Evolutionary conservation across 2,888 invertebrate genomes (phyloP).

Genomic region (Diloba caeruleocephala): DNA sequence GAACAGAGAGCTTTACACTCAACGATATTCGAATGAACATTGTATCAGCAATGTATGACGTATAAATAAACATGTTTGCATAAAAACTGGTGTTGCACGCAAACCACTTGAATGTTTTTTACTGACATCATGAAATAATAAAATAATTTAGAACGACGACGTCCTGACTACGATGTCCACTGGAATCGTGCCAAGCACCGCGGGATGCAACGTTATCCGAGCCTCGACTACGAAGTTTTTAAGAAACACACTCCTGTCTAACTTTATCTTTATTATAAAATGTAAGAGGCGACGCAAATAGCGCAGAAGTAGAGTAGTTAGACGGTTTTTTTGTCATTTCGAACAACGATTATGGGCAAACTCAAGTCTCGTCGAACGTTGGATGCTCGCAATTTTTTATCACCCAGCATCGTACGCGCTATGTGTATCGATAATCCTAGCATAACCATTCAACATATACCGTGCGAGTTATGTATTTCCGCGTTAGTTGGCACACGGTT

Average conservation of each 20-base stretch:
- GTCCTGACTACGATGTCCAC: conserved; percentile 64
- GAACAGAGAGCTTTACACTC: conserved; percentile 51
- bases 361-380: conserved; percentile 49
- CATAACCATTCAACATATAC: conserved; percentile 48
- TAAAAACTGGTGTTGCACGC: conserved; percentile 44
- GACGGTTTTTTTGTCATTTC: conserved; percentile 67
- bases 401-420: conserved; percentile 50
- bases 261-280: conserved; percentile 74
- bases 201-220: conserved; percentile 69
- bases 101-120: conserved; percentile 62
- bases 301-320: conserved; percentile 54
- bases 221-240: conserved; percentile 68
- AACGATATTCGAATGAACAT: conserved; percentile 51
- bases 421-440: conserved; percentile 42
- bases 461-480: conserved; percentile 40
- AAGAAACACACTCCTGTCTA: conserved; percentile 71
- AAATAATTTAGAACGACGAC: conserved; percentile 74
- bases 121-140: conserved; percentile 71
- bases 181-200: conserved; percentile 73
- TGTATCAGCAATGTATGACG: conserved; percentile 46
- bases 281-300: conserved; percentile 65
- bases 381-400: conserved; percentile 71
- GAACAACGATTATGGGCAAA: conserved; percentile 67
- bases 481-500: conserved; percentile 63
- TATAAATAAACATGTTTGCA: conserved; percentile 47